Percentiles rank a stretch among this genome's conserved stretches.
Evolutionary conservation across 2,888 invertebrate species (phyloP).

Genomic region (Cataglyphis altisquamis): DNA sequence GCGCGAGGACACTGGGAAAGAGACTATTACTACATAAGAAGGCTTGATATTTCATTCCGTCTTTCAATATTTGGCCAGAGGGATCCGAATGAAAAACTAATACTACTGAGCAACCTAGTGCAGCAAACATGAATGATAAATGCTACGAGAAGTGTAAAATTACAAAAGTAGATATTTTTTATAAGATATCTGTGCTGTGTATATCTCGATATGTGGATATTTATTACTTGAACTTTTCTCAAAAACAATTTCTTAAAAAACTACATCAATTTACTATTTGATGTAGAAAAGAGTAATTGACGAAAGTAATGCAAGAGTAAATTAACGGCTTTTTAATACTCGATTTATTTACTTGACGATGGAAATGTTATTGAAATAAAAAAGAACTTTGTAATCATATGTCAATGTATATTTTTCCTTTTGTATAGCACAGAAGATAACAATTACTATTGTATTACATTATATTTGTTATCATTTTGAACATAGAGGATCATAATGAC

Average conservation of each 20-base stretch:
- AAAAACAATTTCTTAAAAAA: neutral
- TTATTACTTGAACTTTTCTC: too few relatives aligned
- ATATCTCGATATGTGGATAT: too few relatives aligned
- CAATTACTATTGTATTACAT: constrained; percentile 60
- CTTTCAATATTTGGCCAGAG: neutral
- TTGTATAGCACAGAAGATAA: constrained; percentile 61
- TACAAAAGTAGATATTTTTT: neutral
- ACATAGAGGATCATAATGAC: constrained; percentile 52
- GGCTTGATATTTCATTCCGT: too few relatives aligned
- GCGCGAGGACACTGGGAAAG: too few relatives aligned
- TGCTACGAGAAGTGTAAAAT: neutral
- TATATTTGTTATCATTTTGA: constrained; percentile 50
- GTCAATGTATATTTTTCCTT: constrained; percentile 62
- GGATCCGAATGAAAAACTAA: neutral
- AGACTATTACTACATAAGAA: too few relatives aligned
- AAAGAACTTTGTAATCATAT: constrained; percentile 45
- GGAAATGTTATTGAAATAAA: neutral
- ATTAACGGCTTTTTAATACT: neutral
- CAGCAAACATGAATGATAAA: neutral
- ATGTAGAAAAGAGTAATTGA: neutral
- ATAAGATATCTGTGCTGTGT: too few relatives aligned
- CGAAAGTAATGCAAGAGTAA: neutral
- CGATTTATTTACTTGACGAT: neutral
- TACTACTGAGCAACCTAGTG: neutral
- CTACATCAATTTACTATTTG: neutral